Percentiles rank a stretch among this genome's conserved stretches.
These are phyloP conservation scores for Carassius auratus DNA, from an alignment of 2,113 vertebrate species.

Conservation along the genomic window DNA sequence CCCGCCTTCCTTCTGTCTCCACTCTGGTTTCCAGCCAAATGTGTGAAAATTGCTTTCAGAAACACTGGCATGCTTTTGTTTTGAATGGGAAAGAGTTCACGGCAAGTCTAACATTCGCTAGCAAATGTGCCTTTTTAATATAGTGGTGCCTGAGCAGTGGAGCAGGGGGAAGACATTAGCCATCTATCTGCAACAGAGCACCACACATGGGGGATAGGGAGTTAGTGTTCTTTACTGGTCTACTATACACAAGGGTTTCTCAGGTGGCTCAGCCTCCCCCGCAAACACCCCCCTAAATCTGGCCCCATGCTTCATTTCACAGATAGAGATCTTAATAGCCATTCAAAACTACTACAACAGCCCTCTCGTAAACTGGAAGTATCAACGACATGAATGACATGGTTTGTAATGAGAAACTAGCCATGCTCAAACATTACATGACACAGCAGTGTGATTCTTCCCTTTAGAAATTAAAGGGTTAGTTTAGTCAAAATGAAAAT, in stretches of 20 bases:
- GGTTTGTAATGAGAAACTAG: slow-evolving; percentile 24
- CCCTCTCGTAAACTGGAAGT: slow-evolving; percentile 25
- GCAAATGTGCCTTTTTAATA: slow-evolving; percentile 46
- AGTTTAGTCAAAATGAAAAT: not conserved
- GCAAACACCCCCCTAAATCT: slow-evolving; percentile 29
- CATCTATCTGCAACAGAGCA: slow-evolving; percentile 58
- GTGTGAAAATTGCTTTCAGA: slow-evolving; percentile 48
- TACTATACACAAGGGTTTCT: slow-evolving; percentile 46
- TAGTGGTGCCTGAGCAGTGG: slow-evolving; percentile 19
- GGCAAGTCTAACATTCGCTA: slow-evolving; percentile 43
- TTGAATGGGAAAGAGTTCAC: slow-evolving; percentile 62
- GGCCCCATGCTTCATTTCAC: slow-evolving; percentile 46
- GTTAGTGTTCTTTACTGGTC: not conserved
- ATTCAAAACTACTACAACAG: slow-evolving; percentile 40
- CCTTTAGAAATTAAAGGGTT: not conserved
- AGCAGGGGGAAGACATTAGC: not conserved
- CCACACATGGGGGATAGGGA: slow-evolving; percentile 13
- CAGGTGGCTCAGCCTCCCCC: slow-evolving; percentile 47
- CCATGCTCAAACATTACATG: not conserved
- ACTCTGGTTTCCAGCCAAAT: slow-evolving; percentile 37
- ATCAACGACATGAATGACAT: not conserved
- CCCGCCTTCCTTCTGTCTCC: slow-evolving; percentile 53
- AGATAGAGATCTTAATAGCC: slow-evolving; percentile 54
- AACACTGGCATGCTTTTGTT: slow-evolving; percentile 55
- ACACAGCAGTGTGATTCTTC: not conserved